These are phyloP conservation scores for Leucozona laternaria DNA, from an alignment of 2,888 invertebrate genomes.

Conservation along the genomic window DNA sequence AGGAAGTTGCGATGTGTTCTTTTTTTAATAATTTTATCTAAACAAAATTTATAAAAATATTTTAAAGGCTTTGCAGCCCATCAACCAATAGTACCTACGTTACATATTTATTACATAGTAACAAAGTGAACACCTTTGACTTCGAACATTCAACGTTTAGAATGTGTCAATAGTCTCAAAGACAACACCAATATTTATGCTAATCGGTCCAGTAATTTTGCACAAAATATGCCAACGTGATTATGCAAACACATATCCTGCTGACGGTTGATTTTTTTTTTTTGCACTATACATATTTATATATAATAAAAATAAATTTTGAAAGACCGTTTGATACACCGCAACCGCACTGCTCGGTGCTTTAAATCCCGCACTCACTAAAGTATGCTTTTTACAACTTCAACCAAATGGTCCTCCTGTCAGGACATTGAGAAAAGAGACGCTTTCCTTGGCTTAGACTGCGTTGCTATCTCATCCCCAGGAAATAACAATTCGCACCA, in stretches of 20 bases:
- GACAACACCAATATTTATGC: constrained; percentile 72
- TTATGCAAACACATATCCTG: constrained; percentile 65
- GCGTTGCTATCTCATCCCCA: neutral
- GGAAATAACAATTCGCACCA: constrained; percentile 1
- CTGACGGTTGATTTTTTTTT: constrained; percentile 49
- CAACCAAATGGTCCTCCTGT: constrained; percentile 65
- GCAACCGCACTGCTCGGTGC: neutral
- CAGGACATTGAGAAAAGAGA: constrained; percentile 10
- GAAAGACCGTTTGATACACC: constrained; percentile 55
- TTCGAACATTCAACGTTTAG: neutral
- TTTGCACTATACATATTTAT: constrained; percentile 10
- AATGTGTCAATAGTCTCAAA: constrained; percentile 48
- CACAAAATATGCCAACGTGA: constrained; percentile 68
- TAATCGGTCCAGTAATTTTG: constrained; percentile 61
- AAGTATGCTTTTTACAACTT: constrained; percentile 71
- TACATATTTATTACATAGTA: neutral
- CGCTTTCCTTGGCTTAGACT: constrained; percentile 8
- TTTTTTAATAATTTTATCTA: no score
- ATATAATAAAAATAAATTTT: constrained; percentile 67
- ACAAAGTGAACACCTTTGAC: constrained; percentile 45
- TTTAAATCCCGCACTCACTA: constrained; percentile 62
- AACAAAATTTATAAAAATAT: no score
- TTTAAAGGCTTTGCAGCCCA: no score
- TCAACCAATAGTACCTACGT: no score
- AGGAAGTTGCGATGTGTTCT: no score